Percentiles rank a stretch among this genome's conserved stretches.
phyloP scores from a whole-genome alignment of 1,140 invertebrate genomes.

The Manduca sexta region DNA sequence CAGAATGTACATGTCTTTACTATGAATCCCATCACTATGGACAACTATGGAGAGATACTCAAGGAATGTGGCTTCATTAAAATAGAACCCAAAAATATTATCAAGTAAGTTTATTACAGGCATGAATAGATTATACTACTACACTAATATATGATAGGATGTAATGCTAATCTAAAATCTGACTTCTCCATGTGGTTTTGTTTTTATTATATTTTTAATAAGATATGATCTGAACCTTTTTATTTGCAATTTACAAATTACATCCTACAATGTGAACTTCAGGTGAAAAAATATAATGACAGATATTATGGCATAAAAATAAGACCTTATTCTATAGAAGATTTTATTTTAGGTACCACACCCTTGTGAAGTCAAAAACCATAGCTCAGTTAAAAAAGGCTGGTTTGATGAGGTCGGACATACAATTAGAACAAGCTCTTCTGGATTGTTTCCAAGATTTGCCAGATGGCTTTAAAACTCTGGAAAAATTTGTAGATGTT shows the following conservation, averaged over 20 bases:
- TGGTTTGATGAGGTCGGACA: conserved; percentile 37
- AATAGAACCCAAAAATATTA: conserved; percentile 62
- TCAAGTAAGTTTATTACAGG: conserved; percentile 50
- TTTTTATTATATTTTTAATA: no score
- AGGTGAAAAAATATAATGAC: not conserved
- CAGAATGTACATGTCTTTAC: conserved; percentile 70
- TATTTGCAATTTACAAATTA: no score
- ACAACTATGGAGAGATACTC: conserved; percentile 72
- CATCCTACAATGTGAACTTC: no score
- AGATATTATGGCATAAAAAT: no score
- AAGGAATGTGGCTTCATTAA: conserved; percentile 70
- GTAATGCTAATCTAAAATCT: no score
- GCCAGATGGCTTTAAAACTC: conserved; percentile 36
- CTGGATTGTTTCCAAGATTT: conserved; percentile 43
- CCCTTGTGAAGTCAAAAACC: conserved; percentile 46
- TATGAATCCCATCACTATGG: conserved; percentile 69
- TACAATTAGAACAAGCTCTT: conserved; percentile 51
- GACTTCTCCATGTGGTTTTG: no score
- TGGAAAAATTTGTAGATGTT: conserved; percentile 34
- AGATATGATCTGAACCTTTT: no score
- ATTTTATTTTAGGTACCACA: conserved; percentile 50
- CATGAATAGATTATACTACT: no score
- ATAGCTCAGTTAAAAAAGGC: conserved; percentile 48
- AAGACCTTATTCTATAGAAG: conserved; percentile 2
- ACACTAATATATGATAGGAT: no score